These are phyloP conservation scores for Pollachius pollachius DNA, from an alignment of 2,113 vertebrate species.

Conservation along the genomic window DNA sequence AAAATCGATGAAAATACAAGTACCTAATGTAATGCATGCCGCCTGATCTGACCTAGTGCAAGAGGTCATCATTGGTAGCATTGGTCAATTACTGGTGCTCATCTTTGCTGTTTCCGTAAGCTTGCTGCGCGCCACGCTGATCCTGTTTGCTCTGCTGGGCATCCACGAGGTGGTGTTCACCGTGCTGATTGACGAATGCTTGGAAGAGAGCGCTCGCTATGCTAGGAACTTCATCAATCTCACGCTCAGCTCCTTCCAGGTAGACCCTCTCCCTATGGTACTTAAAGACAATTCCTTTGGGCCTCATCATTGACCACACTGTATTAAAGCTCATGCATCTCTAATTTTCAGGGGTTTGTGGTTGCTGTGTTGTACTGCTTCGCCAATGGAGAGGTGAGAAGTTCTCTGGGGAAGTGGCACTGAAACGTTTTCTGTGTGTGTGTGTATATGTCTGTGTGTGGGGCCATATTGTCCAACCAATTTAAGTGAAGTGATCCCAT, in stretches of 20 bases:
- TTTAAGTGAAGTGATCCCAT: no score
- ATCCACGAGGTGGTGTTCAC: conserved; percentile 90
- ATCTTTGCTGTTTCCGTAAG: conserved; percentile 54
- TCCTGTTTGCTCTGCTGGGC: conserved; percentile 90
- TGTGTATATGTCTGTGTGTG: no score
- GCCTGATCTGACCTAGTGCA: no score
- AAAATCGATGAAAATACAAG: no score
- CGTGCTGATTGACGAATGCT: conserved; percentile 84
- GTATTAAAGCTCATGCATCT: background rate
- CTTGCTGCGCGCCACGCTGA: conserved; percentile 87
- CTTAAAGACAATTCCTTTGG: no score
- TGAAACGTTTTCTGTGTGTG: background rate
- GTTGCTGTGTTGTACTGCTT: conserved; percentile 94
- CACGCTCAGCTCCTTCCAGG: conserved; percentile 90
- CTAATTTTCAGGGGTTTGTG: conserved; percentile 81
- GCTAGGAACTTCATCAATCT: conserved; percentile 85
- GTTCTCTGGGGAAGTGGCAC: background rate
- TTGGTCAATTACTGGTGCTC: no score
- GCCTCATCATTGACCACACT: no score
- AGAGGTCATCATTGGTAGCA: no score
- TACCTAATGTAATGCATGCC: no score
- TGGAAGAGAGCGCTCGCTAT: conserved; percentile 77
- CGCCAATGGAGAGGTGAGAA: conserved; percentile 90
- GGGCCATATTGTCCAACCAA: no score
- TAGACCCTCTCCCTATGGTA: conserved; percentile 26